phyloP scores from a whole-genome alignment of 2,797 vertebrate species.

The Pelobates cultripes region DNA sequence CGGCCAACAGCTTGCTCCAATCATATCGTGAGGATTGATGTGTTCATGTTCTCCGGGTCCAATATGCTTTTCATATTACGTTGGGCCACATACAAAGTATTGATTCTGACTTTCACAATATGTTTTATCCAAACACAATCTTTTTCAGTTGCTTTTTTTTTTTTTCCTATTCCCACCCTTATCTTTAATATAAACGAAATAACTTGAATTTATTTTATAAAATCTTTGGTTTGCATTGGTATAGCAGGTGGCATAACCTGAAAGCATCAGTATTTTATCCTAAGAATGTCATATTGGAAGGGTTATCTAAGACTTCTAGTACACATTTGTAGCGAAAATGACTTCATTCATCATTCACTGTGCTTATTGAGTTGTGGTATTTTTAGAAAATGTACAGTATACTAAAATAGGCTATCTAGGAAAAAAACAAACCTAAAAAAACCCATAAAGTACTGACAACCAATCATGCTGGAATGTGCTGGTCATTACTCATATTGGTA shows the following conservation, averaged over 20 bases:
- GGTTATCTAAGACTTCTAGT: slow-evolving; percentile 11
- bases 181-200: background rate
- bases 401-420: slow-evolving; percentile 7
- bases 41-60: too few species aligned
- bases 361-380: slow-evolving; percentile 1
- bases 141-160: background rate
- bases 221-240: background rate
- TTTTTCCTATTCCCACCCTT: background rate
- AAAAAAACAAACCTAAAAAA: background rate
- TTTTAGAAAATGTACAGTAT: slow-evolving; percentile 1
- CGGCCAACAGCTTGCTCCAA: too few species aligned
- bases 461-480: slow-evolving; percentile 60
- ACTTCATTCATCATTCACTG: slow-evolving; percentile 14
- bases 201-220: background rate
- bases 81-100: too few species aligned
- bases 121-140: background rate
- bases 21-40: too few species aligned
- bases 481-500: slow-evolving; percentile 63
- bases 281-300: background rate
- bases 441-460: slow-evolving; percentile 56
- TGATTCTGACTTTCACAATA: background rate
- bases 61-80: too few species aligned
- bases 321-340: slow-evolving; percentile 1
- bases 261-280: background rate
- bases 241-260: background rate